phyloP scores from a whole-genome alignment of 2,797 vertebrate genomes.

The Argentina silus region DNA sequence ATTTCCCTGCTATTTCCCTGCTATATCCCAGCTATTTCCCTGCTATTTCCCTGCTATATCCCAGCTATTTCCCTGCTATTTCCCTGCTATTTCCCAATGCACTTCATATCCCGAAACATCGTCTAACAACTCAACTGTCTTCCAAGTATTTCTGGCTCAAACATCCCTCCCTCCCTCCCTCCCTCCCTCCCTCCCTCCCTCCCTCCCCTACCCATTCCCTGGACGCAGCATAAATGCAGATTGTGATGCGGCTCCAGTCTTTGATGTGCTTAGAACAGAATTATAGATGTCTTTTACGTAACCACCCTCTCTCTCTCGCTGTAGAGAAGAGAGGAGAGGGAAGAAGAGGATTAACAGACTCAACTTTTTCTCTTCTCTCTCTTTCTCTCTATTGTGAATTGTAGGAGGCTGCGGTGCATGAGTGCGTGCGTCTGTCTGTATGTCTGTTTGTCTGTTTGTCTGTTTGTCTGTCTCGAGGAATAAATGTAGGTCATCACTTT shows the following conservation, averaged over 20 bases:
- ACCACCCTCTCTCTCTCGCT: constrained; percentile 55
- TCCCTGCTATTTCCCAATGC: background rate
- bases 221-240: constrained; percentile 73
- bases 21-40: too few species aligned
- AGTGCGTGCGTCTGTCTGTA: constrained; percentile 29
- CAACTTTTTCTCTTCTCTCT: constrained; percentile 61
- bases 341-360: constrained; percentile 66
- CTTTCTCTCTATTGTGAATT: constrained; percentile 42
- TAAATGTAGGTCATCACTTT: constrained; percentile 80
- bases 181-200: constrained; percentile 17
- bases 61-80: too few species aligned
- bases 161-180: constrained; percentile 25
- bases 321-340: constrained; percentile 58
- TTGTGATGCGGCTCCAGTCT: constrained; percentile 67
- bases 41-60: background rate
- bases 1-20: background rate
- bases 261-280: constrained; percentile 77
- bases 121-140: background rate
- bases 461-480: constrained; percentile 48
- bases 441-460: constrained; percentile 7
- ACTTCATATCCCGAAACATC: background rate
- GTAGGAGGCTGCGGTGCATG: constrained; percentile 58
- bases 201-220: constrained; percentile 60
- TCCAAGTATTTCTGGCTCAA: constrained; percentile 53
- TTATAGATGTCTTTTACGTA: constrained; percentile 79